Base-by-base conservation (phyloP, 2,113 vertebrate species). In the Clarias magur region DNA sequence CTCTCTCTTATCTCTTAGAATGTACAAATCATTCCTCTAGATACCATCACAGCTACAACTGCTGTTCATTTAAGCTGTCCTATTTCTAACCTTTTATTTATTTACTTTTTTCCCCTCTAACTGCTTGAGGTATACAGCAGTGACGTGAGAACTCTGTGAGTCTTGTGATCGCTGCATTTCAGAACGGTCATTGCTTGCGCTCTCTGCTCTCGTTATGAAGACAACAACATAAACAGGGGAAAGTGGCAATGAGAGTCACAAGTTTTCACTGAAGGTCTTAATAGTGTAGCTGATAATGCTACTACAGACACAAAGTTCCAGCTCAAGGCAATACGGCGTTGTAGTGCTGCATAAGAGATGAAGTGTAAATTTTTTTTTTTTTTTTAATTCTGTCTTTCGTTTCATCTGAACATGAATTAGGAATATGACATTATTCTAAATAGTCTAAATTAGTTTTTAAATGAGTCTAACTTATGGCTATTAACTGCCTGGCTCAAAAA, bases 231-330 rank as follows among this genome's bases (percentile, higher is more conserved):
- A 76, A 88, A 68, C 86, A 83, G 88, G 75, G 81, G 75, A 84
- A 83, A 72, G 62, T 30, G 59, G 62, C 84, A 91, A 93, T 93
- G 86, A 91, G 90, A 92, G 89, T 93, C 93, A 93, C 93, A 92
- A 90, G 91, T 85, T 92, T 86, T 82, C 59, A 62, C 70, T 82
- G 25, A 57, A 87, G 70, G 80, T 57, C 48, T 89, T 54, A 72
- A 42, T 86, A 63, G 68, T 85, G 38, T 56, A 67, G 30, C 70
- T 68, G 17, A 30, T 59, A 82, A 73, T 83, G 72, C 19, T 73
- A 62, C 81, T 48, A n/a, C 38, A 82, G 62, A 56, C 62, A 83
- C 80, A 81, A 78, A 34, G 57, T 30, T 83, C 25, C 68, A 34
- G 10, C 80, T 83, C n/a, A 27, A 76, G 59, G 59, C 59, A 73